Percentiles rank a stretch among this genome's conserved stretches.
These are phyloP conservation scores for Onychomys leucogaster DNA, from an alignment of 2,797 vertebrate genomes.

Conservation along the genomic window DNA sequence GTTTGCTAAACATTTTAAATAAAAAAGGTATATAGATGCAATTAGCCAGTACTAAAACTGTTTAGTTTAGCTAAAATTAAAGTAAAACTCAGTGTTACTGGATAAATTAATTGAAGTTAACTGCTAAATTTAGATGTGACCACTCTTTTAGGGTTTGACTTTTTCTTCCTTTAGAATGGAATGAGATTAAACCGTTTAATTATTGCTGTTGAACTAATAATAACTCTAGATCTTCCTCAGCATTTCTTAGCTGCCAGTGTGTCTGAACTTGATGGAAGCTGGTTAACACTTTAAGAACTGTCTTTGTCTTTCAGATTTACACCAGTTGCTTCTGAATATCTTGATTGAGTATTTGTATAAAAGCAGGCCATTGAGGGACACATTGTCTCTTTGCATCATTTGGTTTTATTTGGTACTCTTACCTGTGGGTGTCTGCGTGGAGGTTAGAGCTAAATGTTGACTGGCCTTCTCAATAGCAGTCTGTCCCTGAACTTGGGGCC, in stretches of 20 bases:
- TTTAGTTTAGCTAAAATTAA: conserved; percentile 83
- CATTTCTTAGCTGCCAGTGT: background rate
- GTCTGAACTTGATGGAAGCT: conserved; percentile 58
- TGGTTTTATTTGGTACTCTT: conserved; percentile 57
- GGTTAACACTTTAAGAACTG: conserved; percentile 74
- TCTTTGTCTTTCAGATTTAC: conserved; percentile 65
- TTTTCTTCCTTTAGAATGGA: conserved; percentile 58
- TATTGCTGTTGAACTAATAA: conserved; percentile 12
- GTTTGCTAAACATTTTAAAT: conserved; percentile 70
- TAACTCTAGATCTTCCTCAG: background rate
- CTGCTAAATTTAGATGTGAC: conserved; percentile 75
- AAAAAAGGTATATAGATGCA: conserved; percentile 62
- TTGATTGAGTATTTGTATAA: conserved; percentile 65
- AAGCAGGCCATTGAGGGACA: background rate
- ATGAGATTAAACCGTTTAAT: conserved; percentile 7
- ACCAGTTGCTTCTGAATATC: conserved; percentile 68
- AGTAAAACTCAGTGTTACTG: conserved; percentile 73
- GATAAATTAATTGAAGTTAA: conserved; percentile 64
- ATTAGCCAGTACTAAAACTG: conserved; percentile 77
- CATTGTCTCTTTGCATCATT: conserved; percentile 66
- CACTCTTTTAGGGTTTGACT: conserved; percentile 72
- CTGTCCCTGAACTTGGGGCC: background rate
- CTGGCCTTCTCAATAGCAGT: background rate
- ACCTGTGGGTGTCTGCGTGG: background rate
- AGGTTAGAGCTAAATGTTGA: background rate